These are phyloP conservation scores for Macropus fuliginosus DNA, from an alignment of 2,797 vertebrate genomes.

Conservation along the genomic window DNA sequence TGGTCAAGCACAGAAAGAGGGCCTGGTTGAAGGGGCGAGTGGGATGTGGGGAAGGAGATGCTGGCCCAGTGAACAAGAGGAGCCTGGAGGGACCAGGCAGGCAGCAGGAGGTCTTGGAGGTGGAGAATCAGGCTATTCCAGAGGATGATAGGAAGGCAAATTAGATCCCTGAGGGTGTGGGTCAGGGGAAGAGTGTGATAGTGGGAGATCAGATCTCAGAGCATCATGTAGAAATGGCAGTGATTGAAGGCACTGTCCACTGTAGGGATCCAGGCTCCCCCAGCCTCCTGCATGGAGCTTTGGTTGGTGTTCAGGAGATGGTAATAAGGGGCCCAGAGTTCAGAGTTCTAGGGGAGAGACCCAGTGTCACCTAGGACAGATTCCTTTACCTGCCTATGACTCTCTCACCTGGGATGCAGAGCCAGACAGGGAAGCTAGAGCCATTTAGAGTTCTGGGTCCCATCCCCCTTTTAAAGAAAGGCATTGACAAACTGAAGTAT, in stretches of 20 bases:
- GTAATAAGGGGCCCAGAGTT: neutral
- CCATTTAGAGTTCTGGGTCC: neutral
- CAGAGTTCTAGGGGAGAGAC: neutral
- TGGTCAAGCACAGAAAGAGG: constrained; percentile 7
- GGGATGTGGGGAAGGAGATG: neutral
- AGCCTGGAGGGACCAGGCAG: neutral
- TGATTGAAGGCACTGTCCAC: neutral
- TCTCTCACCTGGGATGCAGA: neutral
- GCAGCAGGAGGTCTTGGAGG: neutral
- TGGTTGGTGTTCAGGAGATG: neutral
- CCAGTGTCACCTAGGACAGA: neutral
- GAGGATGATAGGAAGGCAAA: neutral
- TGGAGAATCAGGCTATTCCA: neutral
- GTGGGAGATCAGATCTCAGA: neutral
- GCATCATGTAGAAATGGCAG: neutral
- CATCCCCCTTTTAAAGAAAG: neutral
- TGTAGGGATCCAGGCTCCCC: neutral
- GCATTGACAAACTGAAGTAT: neutral
- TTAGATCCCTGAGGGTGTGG: neutral
- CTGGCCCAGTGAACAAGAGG: neutral
- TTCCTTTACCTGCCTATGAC: neutral
- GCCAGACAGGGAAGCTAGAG: neutral
- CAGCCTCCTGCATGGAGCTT: neutral
- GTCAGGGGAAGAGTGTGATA: neutral
- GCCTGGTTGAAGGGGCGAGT: neutral